phyloP scores from a whole-genome alignment of 2,113 vertebrate genomes.

The Apodemus sylvaticus region DNA sequence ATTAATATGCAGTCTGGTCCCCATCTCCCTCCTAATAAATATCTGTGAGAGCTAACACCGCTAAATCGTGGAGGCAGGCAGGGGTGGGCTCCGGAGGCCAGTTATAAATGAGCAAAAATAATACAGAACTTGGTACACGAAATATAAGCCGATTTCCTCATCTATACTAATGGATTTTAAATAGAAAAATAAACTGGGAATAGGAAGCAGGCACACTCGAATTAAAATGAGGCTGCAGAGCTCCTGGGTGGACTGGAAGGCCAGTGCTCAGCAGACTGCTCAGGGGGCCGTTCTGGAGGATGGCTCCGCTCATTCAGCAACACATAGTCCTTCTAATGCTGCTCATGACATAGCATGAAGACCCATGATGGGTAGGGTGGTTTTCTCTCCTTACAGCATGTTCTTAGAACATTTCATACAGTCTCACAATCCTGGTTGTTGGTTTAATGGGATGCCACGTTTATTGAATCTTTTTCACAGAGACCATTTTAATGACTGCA shows the following conservation, averaged over 20 bases:
- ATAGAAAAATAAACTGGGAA: constrained; percentile 46
- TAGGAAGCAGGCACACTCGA: constrained; percentile 5
- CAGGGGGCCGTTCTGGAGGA: rapidly evolving
- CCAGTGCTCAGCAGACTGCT: neutral
- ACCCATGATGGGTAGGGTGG: neutral
- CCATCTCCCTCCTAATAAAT: constrained; percentile 66
- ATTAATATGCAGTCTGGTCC: constrained; percentile 68
- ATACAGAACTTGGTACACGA: constrained; percentile 64
- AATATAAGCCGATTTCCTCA: constrained; percentile 59
- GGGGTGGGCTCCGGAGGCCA: constrained; percentile 58
- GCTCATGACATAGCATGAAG: constrained; percentile 2
- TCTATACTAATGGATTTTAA: constrained; percentile 70
- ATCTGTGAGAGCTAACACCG: constrained; percentile 68
- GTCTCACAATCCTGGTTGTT: no score
- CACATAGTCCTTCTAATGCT: no score
- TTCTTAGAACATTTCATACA: rapidly evolving
- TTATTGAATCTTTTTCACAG: neutral
- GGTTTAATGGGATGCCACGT: neutral
- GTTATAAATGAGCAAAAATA: constrained; percentile 71
- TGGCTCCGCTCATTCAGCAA: neutral
- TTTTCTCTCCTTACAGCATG: neutral
- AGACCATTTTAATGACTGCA: neutral
- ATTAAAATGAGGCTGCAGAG: neutral
- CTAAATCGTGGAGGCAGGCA: constrained; percentile 66
- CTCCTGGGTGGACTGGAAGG: neutral